phyloP scores from a whole-genome alignment of 1,140 invertebrate genomes.

The Drosophila kohkoa region DNA sequence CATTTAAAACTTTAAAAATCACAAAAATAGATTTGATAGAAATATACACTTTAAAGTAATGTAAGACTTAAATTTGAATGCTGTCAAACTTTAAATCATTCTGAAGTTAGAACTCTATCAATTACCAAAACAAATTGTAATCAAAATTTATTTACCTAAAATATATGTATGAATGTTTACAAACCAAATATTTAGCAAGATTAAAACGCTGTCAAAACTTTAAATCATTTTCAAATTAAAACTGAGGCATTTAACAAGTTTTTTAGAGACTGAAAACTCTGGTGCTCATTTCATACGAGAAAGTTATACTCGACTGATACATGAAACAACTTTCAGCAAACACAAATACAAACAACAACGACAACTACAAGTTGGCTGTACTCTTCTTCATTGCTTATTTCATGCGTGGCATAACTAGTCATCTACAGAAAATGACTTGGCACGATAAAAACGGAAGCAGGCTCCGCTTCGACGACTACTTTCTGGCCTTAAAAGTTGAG shows the following conservation, averaged over 20 bases:
- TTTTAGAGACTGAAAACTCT: not conserved
- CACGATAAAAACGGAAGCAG: slow-evolving; percentile 30
- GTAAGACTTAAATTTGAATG: no score
- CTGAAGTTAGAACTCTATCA: no score
- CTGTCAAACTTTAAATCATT: no score
- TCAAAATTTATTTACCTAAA: no score
- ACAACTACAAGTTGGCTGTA: slow-evolving; percentile 32
- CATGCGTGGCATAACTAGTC: slow-evolving; percentile 70
- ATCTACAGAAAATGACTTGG: slow-evolving; percentile 63
- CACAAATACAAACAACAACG: slow-evolving; percentile 24
- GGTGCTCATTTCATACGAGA: slow-evolving; percentile 24
- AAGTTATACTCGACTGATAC: slow-evolving; percentile 23
- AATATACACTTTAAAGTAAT: no score
- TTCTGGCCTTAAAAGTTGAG: slow-evolving; percentile 23
- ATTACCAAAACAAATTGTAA: no score
- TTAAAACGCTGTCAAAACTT: not conserved
- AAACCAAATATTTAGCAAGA: slow-evolving; percentile 2
- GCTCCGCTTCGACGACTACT: slow-evolving; percentile 29
- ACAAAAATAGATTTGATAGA: no score
- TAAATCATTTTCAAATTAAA: slow-evolving; percentile 8
- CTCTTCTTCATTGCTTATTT: slow-evolving; percentile 27
- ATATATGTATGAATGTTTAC: not conserved
- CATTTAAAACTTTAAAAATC: no score
- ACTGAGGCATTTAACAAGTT: slow-evolving; percentile 27
- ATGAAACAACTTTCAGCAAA: slow-evolving; percentile 26